Conservation (phyloP, 2,888 invertebrate genomes). For the Ectemnius continuus region DNA sequence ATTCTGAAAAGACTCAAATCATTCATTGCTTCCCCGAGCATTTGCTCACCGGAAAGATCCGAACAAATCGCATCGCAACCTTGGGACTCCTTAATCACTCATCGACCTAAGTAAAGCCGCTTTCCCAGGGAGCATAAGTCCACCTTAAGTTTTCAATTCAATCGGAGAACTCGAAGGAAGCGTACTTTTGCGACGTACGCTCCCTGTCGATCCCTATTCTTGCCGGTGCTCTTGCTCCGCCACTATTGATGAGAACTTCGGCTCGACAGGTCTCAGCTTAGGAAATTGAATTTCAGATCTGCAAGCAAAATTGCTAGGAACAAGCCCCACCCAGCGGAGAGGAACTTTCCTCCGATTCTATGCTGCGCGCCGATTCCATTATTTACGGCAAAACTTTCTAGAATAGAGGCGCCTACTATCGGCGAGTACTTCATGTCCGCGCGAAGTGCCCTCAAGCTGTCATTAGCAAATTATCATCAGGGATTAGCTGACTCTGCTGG, state of each 20-base stretch:
- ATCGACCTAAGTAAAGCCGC: conserved; percentile 62
- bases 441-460: not conserved
- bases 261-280: conserved; percentile 27
- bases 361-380: not conserved
- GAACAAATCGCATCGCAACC: conserved; percentile 31
- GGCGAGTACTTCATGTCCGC: not conserved
- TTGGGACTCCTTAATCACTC: conserved; percentile 65
- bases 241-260: conserved; percentile 35
- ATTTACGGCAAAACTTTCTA: conserved; percentile 7
- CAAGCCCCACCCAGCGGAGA: conserved; percentile 17
- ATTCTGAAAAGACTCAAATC: conserved; percentile 30
- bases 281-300: conserved; percentile 49
- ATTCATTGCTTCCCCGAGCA: conserved; percentile 43
- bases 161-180: conserved; percentile 34
- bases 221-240: conserved; percentile 38
- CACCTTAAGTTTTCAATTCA: conserved; percentile 56
- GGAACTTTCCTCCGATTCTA: conserved; percentile 21
- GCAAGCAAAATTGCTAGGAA: conserved; percentile 43
- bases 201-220: conserved; percentile 57
- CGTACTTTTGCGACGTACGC: conserved; percentile 33
- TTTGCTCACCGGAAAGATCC: conserved; percentile 15
- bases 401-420: not conserved
- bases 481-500: too few relatives aligned
- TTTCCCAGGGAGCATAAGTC: conserved; percentile 64
- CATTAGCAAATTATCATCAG: not conserved